These are phyloP conservation scores for Bicyclus anynana DNA, from an alignment of 1,140 invertebrate genomes.

Conservation along the genomic window DNA sequence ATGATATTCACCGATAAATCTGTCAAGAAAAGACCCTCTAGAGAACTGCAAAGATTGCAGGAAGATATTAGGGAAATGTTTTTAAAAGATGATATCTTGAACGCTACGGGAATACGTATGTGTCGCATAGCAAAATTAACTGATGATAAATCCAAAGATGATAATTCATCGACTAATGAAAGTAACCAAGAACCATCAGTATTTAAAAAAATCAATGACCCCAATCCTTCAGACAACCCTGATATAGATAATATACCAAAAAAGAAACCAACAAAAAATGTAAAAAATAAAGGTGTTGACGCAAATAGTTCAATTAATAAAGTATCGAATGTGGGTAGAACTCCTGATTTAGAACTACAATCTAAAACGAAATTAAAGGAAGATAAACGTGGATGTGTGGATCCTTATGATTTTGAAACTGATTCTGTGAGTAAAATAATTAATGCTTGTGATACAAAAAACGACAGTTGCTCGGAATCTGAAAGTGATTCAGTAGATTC, in stretches of 20 bases:
- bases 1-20: conserved; percentile 23
- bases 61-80: conserved; percentile 84
- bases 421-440: conserved; percentile 48
- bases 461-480: conserved; percentile 38
- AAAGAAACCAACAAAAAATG: conserved; percentile 42
- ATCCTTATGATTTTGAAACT: conserved; percentile 58
- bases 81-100: conserved; percentile 78
- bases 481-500: conserved; percentile 50
- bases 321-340: neutral
- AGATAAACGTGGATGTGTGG: conserved; percentile 22
- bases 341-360: neutral
- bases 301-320: neutral
- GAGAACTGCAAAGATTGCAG: conserved; percentile 80
- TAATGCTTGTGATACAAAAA: conserved; percentile 33
- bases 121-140: conserved; percentile 70
- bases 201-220: conserved; percentile 44
- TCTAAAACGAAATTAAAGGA: conserved; percentile 42
- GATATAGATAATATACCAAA: conserved; percentile 27
- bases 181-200: conserved; percentile 32
- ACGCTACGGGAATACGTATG: conserved; percentile 76
- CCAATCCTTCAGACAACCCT: conserved; percentile 18
- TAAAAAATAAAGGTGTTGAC: conserved; percentile 30
- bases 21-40: conserved; percentile 42
- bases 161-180: conserved; percentile 25
- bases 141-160: conserved; percentile 34